Evolutionary conservation across 2,888 invertebrate species (phyloP).

Genomic region (Dioctria linearis): DNA sequence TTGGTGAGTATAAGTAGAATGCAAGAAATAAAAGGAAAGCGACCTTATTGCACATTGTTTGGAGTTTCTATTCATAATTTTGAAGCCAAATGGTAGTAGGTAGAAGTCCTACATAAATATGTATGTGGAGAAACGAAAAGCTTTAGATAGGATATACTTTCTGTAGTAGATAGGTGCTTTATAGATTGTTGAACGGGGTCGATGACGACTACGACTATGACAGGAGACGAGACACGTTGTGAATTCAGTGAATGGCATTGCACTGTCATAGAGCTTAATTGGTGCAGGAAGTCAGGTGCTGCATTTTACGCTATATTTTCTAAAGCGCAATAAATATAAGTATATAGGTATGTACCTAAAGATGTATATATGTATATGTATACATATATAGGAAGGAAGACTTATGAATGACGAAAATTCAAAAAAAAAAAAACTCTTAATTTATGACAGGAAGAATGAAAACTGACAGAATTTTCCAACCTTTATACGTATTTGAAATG

Average conservation of each 20-base stretch:
- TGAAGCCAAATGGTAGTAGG: neutral
- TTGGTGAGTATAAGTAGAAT: neutral
- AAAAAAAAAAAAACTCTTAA: slow-evolving; percentile 13
- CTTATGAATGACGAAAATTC: slow-evolving; percentile 38
- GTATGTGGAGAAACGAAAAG: too few species aligned
- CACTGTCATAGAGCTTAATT: slow-evolving; percentile 38
- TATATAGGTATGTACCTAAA: too few species aligned
- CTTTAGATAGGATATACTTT: too few species aligned
- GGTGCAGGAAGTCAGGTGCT: slow-evolving; percentile 43
- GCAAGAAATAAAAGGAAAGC: slow-evolving; percentile 3
- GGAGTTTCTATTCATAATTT: slow-evolving; percentile 31
- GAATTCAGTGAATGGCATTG: slow-evolving; percentile 29
- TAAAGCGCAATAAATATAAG: slow-evolving; percentile 1
- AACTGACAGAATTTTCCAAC: slow-evolving; percentile 26
- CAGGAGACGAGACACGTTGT: too few species aligned
- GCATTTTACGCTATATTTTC: slow-evolving; percentile 33
- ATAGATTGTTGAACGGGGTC: too few species aligned
- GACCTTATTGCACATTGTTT: slow-evolving; percentile 45
- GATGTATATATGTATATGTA: too few species aligned
- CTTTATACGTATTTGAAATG: too few species aligned
- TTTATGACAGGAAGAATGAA: slow-evolving; percentile 27
- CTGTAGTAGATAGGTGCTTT: neutral
- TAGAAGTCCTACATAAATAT: neutral
- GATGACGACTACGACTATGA: too few species aligned
- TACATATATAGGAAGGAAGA: neutral